Conservation (phyloP, 2,113 vertebrate genomes). For the Ophthalmolycus amberensis region DNA sequence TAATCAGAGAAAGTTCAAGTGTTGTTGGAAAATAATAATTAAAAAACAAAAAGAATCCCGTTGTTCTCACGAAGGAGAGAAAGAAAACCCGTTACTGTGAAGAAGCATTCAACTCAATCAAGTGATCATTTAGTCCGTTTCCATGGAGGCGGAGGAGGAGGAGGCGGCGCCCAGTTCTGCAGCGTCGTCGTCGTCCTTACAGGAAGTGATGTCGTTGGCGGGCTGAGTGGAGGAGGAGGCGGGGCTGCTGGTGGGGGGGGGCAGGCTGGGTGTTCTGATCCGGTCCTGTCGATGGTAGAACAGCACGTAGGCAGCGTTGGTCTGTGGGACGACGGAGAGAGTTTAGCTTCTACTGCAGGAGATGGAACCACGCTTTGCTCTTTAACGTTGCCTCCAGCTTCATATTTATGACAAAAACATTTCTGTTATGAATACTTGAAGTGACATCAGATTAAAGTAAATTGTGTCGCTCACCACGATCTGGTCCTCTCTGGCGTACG, state of each 20-base stretch:
- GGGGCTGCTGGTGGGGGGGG: slow-evolving; percentile 48
- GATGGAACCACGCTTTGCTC: too few relatives aligned
- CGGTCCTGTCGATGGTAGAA: slow-evolving; percentile 91
- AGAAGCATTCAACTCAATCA: background rate
- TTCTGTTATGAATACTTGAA: too few relatives aligned
- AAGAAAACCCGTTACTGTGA: background rate
- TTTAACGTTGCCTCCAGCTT: too few relatives aligned
- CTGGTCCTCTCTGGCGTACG: slow-evolving; percentile 85
- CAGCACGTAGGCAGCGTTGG: slow-evolving; percentile 89
- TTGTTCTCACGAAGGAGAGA: background rate
- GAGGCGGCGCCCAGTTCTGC: slow-evolving; percentile 27
- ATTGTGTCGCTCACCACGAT: slow-evolving; percentile 81
- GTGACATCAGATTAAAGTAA: too few relatives aligned
- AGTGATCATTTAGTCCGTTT: slow-evolving; percentile 67
- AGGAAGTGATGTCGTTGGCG: slow-evolving; percentile 59
- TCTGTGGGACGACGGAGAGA: slow-evolving; percentile 67
- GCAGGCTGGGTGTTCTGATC: slow-evolving; percentile 76
- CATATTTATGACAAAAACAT: too few relatives aligned
- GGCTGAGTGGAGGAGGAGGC: slow-evolving; percentile 28
- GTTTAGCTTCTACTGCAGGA: too few relatives aligned
- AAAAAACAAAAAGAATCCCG: background rate
- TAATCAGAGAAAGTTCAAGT: slow-evolving; percentile 21
- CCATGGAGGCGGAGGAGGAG: slow-evolving; percentile 73
- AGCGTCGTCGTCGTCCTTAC: slow-evolving; percentile 38
- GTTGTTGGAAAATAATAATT: background rate